Evolutionary conservation across 1,140 invertebrate genomes (phyloP).

Genomic region (Drosophila insularis): DNA sequence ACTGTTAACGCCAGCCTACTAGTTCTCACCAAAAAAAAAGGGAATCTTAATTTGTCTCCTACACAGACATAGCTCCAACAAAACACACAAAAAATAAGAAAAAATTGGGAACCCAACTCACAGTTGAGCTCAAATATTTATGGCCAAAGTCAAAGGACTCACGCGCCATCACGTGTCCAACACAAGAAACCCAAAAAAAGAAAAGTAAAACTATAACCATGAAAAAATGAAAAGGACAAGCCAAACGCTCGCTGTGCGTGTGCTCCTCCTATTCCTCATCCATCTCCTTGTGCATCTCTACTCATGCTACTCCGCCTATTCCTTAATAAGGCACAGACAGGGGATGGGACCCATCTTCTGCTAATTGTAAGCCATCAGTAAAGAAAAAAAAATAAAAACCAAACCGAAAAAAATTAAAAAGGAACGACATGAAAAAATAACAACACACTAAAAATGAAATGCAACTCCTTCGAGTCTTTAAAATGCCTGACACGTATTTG

Average conservation of each 20-base stretch:
- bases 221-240: slow-evolving; percentile 38
- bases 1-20: slow-evolving; percentile 75
- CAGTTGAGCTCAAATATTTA: slow-evolving; percentile 68
- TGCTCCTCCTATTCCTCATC: slow-evolving; percentile 52
- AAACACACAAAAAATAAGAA: slow-evolving; percentile 14
- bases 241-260: slow-evolving; percentile 63
- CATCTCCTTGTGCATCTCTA: slow-evolving; percentile 6
- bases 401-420: neutral
- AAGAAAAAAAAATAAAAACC: slow-evolving; percentile 61
- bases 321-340: slow-evolving; percentile 57
- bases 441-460: slow-evolving; percentile 48
- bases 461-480: slow-evolving; percentile 70
- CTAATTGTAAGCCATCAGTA: slow-evolving; percentile 76
- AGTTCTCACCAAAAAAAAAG: slow-evolving; percentile 55
- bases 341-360: slow-evolving; percentile 43
- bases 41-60: slow-evolving; percentile 65
- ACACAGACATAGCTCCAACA: slow-evolving; percentile 33
- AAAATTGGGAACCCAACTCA: slow-evolving; percentile 37
- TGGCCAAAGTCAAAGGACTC: slow-evolving; percentile 63
- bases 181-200: slow-evolving; percentile 28
- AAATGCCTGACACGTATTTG: slow-evolving; percentile 57
- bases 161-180: slow-evolving; percentile 75
- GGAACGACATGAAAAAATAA: neutral
- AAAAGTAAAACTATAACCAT: slow-evolving; percentile 8
- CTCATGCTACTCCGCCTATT: slow-evolving; percentile 35